A percentile compares a stretch with the other conserved stretches of the same genome.
Conservation (phyloP, 2,888 invertebrate species). For the Drosophila mimetica region DNA sequence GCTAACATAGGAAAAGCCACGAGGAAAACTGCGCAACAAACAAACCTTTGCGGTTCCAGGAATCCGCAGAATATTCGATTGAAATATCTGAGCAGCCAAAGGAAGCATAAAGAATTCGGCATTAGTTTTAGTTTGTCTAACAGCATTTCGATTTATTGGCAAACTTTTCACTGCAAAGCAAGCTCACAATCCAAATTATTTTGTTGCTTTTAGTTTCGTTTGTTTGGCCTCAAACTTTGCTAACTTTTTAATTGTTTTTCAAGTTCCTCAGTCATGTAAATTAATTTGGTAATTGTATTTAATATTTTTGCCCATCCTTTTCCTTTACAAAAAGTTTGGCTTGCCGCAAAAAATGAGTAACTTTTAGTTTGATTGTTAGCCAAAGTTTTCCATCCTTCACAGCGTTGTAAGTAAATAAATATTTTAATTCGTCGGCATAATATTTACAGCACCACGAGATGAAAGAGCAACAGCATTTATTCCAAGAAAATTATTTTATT, state of each 20-base stretch:
- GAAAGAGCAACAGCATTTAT: not conserved
- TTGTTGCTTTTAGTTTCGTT: constrained; percentile 2
- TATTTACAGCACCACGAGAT: constrained; percentile 7
- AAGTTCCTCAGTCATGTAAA: constrained; percentile 24
- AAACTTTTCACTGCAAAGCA: constrained; percentile 25
- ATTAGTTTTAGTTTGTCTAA: constrained; percentile 34
- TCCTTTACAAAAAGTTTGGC: not conserved
- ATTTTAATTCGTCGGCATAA: constrained; percentile 7
- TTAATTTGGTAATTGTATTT: constrained; percentile 45
- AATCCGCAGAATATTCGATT: constrained; percentile 34
- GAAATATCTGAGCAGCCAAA: constrained; percentile 15
- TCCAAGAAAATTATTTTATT: not conserved
- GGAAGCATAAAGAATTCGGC: constrained; percentile 3
- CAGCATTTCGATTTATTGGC: constrained; percentile 35
- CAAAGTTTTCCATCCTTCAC: constrained; percentile 28
- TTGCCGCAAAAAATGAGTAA: constrained; percentile 26
- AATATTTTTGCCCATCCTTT: constrained; percentile 19
- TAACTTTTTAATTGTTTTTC: constrained; percentile 42
- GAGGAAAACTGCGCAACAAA: constrained; percentile 27
- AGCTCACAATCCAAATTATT: not conserved
- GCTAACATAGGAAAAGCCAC: constrained; percentile 20
- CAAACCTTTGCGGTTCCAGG: constrained; percentile 27
- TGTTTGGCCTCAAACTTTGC: constrained; percentile 10
- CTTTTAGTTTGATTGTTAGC: constrained; percentile 30
- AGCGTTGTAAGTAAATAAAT: constrained; percentile 17